Conservation (phyloP, 1,140 invertebrate genomes). For the Plodia interpunctella region DNA sequence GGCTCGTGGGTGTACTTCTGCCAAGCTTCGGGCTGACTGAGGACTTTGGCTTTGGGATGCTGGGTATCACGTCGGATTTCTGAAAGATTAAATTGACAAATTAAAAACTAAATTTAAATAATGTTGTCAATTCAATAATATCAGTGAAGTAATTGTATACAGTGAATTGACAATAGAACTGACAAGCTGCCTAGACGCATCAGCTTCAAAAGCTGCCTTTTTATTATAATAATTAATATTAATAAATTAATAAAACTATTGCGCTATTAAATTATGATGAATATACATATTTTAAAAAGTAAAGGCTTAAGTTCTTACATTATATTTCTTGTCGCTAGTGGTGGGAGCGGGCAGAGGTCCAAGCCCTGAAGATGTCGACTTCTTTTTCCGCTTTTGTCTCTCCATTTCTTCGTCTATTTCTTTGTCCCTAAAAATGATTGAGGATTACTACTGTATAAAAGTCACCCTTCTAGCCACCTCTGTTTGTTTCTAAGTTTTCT, state of each 20-base stretch:
- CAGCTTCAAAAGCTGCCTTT: too few relatives aligned
- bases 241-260: too few relatives aligned
- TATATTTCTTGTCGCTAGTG: slow-evolving; percentile 66
- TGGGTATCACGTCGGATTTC: slow-evolving; percentile 73
- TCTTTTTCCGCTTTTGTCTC: slow-evolving; percentile 86
- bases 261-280: too few relatives aligned
- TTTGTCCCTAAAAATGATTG: slow-evolving; percentile 80
- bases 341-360: slow-evolving; percentile 58
- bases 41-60: slow-evolving; percentile 72
- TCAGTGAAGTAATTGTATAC: too few relatives aligned
- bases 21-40: slow-evolving; percentile 85
- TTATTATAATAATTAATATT: too few relatives aligned
- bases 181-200: too few relatives aligned
- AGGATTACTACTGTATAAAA: background rate
- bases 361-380: slow-evolving; percentile 77
- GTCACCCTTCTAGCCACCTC: too few relatives aligned
- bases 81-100: slow-evolving; percentile 30
- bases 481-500: too few relatives aligned
- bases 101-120: background rate
- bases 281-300: background rate
- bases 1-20: slow-evolving; percentile 72
- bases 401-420: slow-evolving; percentile 93
- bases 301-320: slow-evolving; percentile 34
- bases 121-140: too few relatives aligned
- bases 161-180: too few relatives aligned